phyloP scores from a whole-genome alignment of 2,888 invertebrate genomes.

The Aplocera efformata region DNA sequence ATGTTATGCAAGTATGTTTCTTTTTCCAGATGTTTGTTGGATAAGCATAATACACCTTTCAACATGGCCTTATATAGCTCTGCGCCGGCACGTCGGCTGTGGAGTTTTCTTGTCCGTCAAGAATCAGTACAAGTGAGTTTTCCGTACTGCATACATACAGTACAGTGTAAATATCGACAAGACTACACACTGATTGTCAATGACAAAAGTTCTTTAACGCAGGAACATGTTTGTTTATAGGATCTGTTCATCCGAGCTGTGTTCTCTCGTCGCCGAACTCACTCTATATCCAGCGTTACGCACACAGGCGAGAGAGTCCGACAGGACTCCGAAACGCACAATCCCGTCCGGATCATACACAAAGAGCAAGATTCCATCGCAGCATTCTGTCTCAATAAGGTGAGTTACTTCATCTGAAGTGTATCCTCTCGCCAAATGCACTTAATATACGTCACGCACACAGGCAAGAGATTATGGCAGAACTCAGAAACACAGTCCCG shows the following conservation, averaged over 20 bases:
- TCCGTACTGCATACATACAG: not conserved
- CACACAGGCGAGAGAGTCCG: conserved; percentile 34
- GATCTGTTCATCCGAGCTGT: conserved; percentile 97
- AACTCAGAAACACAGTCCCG: no score
- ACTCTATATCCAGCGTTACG: conserved; percentile 48
- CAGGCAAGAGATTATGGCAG: no score
- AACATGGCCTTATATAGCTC: conserved; percentile 85
- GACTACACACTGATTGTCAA: no score
- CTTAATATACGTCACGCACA: no score
- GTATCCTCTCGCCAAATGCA: not conserved
- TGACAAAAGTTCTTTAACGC: no score
- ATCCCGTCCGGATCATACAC: conserved; percentile 97
- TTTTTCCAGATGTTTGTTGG: conserved; percentile 88
- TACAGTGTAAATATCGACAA: no score
- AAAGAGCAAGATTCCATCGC: conserved; percentile 99
- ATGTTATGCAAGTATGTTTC: no score
- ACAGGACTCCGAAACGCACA: conserved; percentile 75
- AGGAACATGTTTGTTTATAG: no score
- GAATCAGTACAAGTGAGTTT: conserved; percentile 88
- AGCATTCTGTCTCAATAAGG: conserved; percentile 97
- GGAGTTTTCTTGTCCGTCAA: conserved; percentile 96
- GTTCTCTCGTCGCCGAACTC: conserved; percentile 88
- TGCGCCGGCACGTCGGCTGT: conserved; percentile 90
- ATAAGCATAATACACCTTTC: conserved; percentile 97
- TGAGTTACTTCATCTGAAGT: conserved; percentile 42